phyloP scores from a whole-genome alignment of 2,113 vertebrate genomes.

The Bubalus kerabau region DNA sequence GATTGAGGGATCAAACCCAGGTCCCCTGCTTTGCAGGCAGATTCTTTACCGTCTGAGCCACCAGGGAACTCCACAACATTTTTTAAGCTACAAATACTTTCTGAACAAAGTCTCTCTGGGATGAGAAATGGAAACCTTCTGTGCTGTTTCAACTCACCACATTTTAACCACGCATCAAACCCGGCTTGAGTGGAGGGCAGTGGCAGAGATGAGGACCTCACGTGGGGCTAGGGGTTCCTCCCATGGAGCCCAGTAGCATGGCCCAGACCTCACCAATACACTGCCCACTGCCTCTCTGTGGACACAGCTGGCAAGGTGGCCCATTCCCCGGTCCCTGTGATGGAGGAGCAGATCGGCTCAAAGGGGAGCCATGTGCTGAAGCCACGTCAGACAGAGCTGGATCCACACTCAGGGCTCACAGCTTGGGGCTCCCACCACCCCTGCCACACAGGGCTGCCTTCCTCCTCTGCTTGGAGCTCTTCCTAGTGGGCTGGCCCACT shows the following conservation, averaged over 20 bases:
- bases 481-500: not conserved
- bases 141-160: not conserved
- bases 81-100: not conserved
- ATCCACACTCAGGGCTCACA: accelerated
- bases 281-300: accelerated
- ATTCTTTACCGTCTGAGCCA: not conserved
- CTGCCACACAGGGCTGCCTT: accelerated
- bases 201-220: accelerated
- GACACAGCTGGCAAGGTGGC: accelerated
- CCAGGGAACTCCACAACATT: not conserved
- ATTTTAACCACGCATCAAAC: accelerated
- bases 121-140: not conserved
- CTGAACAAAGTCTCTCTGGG: not conserved
- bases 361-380: accelerated
- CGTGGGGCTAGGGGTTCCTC: accelerated
- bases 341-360: not conserved
- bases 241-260: accelerated
- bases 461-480: accelerated
- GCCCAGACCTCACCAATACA: not conserved
- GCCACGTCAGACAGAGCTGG: accelerated
- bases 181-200: not conserved
- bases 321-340: accelerated
- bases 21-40: not conserved
- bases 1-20: not conserved
- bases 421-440: accelerated